A percentile compares a stretch with the other conserved stretches of the same genome.
Evolutionary conservation across 2,113 vertebrate species (phyloP).

Genomic region (Leptocoma aspasia): DNA sequence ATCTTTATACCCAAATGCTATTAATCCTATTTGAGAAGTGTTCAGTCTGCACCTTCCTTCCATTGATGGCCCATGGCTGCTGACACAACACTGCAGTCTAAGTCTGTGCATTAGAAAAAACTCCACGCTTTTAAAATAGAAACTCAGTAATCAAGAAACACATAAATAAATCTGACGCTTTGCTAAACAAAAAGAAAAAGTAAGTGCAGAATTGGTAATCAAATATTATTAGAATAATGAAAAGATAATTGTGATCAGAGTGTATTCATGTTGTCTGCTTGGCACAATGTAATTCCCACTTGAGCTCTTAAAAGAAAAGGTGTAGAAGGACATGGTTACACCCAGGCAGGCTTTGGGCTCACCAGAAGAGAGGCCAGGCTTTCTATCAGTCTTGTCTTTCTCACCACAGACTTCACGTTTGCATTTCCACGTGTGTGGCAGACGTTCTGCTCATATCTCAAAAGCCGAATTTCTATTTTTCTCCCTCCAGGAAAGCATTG

Average conservation of each 20-base stretch:
- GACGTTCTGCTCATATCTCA: not conserved
- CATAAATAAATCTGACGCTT: not conserved
- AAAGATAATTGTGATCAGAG: not conserved
- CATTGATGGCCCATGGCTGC: not conserved
- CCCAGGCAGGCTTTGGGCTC: not conserved
- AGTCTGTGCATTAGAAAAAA: not conserved
- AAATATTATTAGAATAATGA: not conserved
- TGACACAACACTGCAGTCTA: not conserved
- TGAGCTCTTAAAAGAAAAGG: not conserved
- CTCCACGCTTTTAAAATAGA: not conserved
- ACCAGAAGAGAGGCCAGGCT: not conserved
- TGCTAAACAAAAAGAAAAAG: not conserved
- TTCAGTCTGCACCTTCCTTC: not conserved
- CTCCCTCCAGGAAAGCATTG: not conserved
- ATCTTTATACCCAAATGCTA: not conserved
- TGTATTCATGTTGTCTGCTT: not conserved
- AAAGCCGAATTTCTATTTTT: not conserved
- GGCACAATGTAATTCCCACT: not conserved
- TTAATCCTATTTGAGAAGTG: not conserved
- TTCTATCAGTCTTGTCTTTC: not conserved
- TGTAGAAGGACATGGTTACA: rapidly evolving
- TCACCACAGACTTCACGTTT: not conserved
- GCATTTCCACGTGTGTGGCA: not conserved
- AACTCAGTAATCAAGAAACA: not conserved
- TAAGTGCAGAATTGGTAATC: not conserved